Base-by-base conservation (phyloP, 2,797 vertebrate species). In the Takifugu rubripes region DNA sequence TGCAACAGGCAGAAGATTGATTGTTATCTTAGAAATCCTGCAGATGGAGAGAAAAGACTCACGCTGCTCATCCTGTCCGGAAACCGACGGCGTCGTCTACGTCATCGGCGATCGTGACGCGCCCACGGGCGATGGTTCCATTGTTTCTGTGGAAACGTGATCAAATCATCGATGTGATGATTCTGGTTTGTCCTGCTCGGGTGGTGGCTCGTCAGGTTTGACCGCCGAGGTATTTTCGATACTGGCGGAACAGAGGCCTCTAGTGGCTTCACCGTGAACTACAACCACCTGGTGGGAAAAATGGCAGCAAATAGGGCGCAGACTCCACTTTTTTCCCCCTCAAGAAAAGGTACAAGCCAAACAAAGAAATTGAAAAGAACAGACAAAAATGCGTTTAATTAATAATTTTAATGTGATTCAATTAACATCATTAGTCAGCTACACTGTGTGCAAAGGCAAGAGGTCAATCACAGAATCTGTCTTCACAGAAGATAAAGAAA, bases 41-140 rank as follows among this genome's bases (percentile, higher is more conserved):
- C 29, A 27, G 61, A 29, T 48, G 48, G 10, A 31, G 31, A 45
- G 49, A 44, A 45, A 29, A 27, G 33, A 81, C 87, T 89, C 66
- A 89, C 88, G 27, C 67, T 65, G 76, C 70, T 88, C 89, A 90
- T 90, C 77, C 68, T 79, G 59, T 2, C 27, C 24, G 16, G 50
- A 36, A 61, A 51, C 10, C 2, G 56, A 53, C 9, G 16, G 10
- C 50, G 58, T 56, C 66, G 27, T 62, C 6, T 67, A 24, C 40
- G 60, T 54, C 53, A 15, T 50, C 2, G 17, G 26, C 29, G 51
- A 12, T 33, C 68, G 78, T 64, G 49, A 48, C 2, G 24, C n/a
- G 17, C 48, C 1, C 3, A 9, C 11, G 33, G 36, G 15, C 42
- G 16, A 26, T 9, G 6, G 11, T 40, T 40, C 0, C 12, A 10